Conservation (phyloP, 1,140 invertebrate genomes). For the Hydropsyche tenuis region DNA sequence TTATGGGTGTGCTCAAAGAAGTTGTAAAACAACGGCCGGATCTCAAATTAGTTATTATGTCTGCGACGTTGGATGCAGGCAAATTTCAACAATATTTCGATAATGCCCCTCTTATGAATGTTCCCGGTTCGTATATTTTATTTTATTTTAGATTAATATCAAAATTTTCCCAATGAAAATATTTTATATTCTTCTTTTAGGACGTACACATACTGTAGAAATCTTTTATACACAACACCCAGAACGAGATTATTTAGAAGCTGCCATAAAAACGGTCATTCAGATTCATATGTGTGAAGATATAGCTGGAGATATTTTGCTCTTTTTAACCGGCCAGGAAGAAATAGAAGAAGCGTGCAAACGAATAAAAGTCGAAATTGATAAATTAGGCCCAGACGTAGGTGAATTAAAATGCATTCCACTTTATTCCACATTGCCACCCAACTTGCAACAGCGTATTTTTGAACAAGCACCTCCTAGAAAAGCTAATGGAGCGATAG, state of each 20-base stretch:
- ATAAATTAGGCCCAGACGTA: constrained; percentile 95
- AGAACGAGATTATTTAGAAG: constrained; percentile 97
- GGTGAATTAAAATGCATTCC: constrained; percentile 99
- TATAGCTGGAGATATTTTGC: constrained; percentile 87
- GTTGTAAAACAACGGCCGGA: constrained; percentile 93
- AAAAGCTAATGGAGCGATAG: constrained; percentile 92
- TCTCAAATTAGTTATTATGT: constrained; percentile 99
- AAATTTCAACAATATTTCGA: constrained; percentile 99
- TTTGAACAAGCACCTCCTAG: constrained; percentile 95
- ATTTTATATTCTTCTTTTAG: constrained; percentile 43
- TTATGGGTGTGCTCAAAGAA: constrained; percentile 99
- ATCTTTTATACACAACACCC: constrained; percentile 99
- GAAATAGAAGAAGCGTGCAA: constrained; percentile 99
- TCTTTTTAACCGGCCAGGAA: constrained; percentile 93
- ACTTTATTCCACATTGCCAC: constrained; percentile 96
- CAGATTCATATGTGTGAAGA: constrained; percentile 99
- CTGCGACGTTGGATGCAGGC: constrained; percentile 98
- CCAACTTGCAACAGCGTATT: constrained; percentile 96
- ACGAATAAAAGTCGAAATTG: constrained; percentile 94
- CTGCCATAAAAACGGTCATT: constrained; percentile 97
- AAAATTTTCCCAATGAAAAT: too few species aligned
- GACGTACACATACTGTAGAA: constrained; percentile 81
- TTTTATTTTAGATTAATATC: neutral
- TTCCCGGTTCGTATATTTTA: constrained; percentile 75
- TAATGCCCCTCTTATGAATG: constrained; percentile 97